Percentiles rank a stretch among this genome's conserved stretches.
phyloP scores from a whole-genome alignment of 2,797 vertebrate genomes.

The Lepus townsendii region DNA sequence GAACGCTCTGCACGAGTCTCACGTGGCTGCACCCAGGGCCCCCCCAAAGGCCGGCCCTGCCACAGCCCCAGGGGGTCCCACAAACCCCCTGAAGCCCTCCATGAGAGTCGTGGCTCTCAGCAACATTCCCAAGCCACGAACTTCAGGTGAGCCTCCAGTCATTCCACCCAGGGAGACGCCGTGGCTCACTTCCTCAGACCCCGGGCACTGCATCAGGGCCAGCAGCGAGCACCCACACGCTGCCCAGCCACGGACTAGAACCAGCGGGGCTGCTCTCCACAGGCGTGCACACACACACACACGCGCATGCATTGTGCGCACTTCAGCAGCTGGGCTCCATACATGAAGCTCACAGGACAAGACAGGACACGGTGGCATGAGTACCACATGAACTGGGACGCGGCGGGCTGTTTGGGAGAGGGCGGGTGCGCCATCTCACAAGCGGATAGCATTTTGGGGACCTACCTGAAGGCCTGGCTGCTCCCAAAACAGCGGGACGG shows the following conservation, averaged over 20 bases:
- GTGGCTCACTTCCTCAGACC: neutral
- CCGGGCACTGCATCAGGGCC: fast-evolving
- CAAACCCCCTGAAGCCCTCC: neutral
- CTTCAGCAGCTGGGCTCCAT: neutral
- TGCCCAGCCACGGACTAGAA: neutral
- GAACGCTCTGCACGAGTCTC: slow-evolving; percentile 29
- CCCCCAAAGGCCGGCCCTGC: neutral
- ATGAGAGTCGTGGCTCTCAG: neutral
- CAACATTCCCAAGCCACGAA: fast-evolving
- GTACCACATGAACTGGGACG: too few species aligned
- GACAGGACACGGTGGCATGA: neutral
- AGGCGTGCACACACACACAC: neutral
- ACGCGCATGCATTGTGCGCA: neutral
- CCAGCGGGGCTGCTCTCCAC: fast-evolving
- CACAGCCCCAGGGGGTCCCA: neutral
- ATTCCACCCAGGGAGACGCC: fast-evolving
- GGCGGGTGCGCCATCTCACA: too few species aligned
- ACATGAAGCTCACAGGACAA: neutral
- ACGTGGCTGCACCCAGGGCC: neutral
- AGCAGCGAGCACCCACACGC: fast-evolving
- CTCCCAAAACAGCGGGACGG: slow-evolving; percentile 92
- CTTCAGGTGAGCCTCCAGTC: neutral
- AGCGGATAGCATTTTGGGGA: neutral
- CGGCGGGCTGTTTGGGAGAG: too few species aligned
- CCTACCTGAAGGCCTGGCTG: slow-evolving; percentile 90